Percentiles rank a stretch among this genome's conserved stretches.
phyloP scores from a whole-genome alignment of 2,888 invertebrate species.

The Ornithoptera alexandrae region DNA sequence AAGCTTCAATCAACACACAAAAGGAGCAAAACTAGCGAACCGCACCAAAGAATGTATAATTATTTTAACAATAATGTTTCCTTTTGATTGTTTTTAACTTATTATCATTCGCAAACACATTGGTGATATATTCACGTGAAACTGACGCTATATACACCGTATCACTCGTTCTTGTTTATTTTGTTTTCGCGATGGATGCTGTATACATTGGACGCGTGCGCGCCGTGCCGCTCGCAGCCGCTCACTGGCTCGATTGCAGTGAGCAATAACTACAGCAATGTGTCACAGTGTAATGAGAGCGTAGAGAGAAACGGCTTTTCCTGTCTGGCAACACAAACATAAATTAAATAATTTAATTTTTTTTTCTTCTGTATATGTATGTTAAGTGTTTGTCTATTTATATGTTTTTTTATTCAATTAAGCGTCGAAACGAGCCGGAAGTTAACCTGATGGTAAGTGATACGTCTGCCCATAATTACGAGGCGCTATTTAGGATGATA shows the following conservation, averaged over 20 bases:
- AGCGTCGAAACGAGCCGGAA: too few species aligned
- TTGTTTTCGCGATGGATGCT: slow-evolving; percentile 32
- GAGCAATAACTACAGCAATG: slow-evolving; percentile 14
- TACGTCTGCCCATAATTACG: too few species aligned
- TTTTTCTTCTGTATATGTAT: too few species aligned
- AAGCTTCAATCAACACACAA: neutral
- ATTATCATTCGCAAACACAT: neutral
- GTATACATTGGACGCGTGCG: slow-evolving; percentile 21
- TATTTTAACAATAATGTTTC: neutral
- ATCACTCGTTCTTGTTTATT: slow-evolving; percentile 33
- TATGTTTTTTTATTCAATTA: too few species aligned
- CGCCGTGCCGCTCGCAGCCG: slow-evolving; percentile 23
- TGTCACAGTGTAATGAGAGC: slow-evolving; percentile 7
- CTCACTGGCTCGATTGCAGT: slow-evolving; percentile 28
- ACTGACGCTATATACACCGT: slow-evolving; percentile 25
- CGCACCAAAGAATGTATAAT: neutral
- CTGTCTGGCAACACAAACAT: neutral
- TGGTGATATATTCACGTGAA: neutral
- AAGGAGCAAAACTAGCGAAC: neutral
- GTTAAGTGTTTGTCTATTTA: too few species aligned
- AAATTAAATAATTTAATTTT: too few species aligned
- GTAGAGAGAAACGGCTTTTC: slow-evolving; percentile 3
- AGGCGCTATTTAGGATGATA: too few species aligned
- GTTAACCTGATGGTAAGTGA: too few species aligned
- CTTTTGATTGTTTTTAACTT: neutral